These are phyloP conservation scores for Eupithecia subumbrata DNA, from an alignment of 2,888 invertebrate genomes.

Conservation along the genomic window DNA sequence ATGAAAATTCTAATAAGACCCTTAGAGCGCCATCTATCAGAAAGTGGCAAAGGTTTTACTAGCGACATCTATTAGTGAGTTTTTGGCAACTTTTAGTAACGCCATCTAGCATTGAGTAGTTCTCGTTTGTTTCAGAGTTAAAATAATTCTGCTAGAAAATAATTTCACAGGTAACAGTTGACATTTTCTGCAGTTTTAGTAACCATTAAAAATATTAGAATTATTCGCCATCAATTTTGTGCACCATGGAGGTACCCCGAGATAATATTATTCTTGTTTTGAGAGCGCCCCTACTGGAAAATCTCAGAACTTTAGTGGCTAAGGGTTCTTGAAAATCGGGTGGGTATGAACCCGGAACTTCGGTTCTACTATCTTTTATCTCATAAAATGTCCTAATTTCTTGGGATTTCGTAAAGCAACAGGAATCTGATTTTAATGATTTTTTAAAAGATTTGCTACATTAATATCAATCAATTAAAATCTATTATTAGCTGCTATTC, in stretches of 20 bases:
- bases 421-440: no score
- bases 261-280: not conserved
- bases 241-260: not conserved
- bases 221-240: not conserved
- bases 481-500: no score
- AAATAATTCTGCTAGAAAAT: not conserved
- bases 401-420: not conserved
- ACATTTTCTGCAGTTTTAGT: not conserved
- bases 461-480: no score
- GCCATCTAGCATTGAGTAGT: constrained; percentile 45
- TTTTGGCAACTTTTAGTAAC: not conserved
- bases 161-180: not conserved
- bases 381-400: not conserved
- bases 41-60: constrained; percentile 18
- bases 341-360: not conserved
- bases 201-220: not conserved
- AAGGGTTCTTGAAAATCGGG: not conserved
- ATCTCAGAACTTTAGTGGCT: not conserved
- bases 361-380: not conserved
- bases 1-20: not conserved
- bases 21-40: constrained; percentile 44
- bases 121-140: not conserved
- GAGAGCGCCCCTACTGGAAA: constrained; percentile 16
- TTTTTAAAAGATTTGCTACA: no score
- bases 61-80: constrained; percentile 26